Evolutionary conservation across 1,140 invertebrate species (phyloP).

Genomic region (Phthorimaea operculella): DNA sequence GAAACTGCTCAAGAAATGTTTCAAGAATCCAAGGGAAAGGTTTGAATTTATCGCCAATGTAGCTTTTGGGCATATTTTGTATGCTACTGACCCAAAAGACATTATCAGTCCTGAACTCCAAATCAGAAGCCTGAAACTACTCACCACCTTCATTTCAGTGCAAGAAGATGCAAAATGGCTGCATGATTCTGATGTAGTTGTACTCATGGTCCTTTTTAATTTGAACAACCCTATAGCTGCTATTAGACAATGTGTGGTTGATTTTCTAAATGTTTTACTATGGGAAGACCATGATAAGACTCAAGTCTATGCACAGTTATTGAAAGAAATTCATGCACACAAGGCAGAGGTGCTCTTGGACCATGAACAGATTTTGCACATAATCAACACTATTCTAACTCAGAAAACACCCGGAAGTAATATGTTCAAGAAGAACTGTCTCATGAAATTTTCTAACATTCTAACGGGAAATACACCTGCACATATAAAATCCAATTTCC

Average conservation of each 20-base stretch:
- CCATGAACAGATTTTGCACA: slow-evolving; percentile 69
- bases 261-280: slow-evolving; percentile 42
- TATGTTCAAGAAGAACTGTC: slow-evolving; percentile 47
- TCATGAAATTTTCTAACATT: slow-evolving; percentile 39
- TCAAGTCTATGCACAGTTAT: slow-evolving; percentile 38
- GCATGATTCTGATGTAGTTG: slow-evolving; percentile 56
- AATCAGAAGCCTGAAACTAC: slow-evolving; percentile 45
- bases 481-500: slow-evolving; percentile 42
- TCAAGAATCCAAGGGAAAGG: slow-evolving; percentile 53
- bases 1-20: slow-evolving; percentile 51
- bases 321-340: slow-evolving; percentile 42
- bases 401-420: slow-evolving; percentile 33
- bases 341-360: slow-evolving; percentile 72
- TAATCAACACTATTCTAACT: slow-evolving; percentile 47
- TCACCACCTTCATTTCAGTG: slow-evolving; percentile 38
- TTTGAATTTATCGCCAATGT: slow-evolving; percentile 67
- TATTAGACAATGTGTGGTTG: slow-evolving; percentile 55
- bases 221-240: slow-evolving; percentile 50
- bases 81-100: slow-evolving; percentile 43
- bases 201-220: slow-evolving; percentile 57
- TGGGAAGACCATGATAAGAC: slow-evolving; percentile 33
- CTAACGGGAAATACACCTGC: slow-evolving; percentile 36
- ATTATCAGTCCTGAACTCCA: slow-evolving; percentile 54
- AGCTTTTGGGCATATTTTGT: slow-evolving; percentile 52
- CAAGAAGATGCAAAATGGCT: slow-evolving; percentile 41